A percentile compares a stretch with the other conserved stretches of the same genome.
These are phyloP conservation scores for Antennarius striatus DNA, from an alignment of 2,113 vertebrate species.

Conservation along the genomic window DNA sequence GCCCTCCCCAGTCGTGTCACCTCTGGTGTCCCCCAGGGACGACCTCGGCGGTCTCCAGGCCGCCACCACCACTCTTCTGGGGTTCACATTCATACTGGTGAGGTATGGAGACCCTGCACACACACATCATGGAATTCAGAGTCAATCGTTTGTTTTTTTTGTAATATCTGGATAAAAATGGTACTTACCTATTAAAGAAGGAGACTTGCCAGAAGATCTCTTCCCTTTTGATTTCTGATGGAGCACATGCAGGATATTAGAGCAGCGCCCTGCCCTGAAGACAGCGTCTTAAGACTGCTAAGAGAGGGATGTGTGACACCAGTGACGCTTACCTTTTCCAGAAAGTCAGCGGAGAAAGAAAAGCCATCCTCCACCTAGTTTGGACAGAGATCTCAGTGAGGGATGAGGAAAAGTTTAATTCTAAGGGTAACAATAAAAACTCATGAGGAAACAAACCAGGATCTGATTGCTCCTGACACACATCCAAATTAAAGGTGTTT, in stretches of 20 bases:
- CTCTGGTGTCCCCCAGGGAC: constrained; percentile 70
- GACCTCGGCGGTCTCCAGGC: constrained; percentile 81
- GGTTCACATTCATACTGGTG: constrained; percentile 79
- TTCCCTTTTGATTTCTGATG: constrained; percentile 81
- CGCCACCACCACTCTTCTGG: constrained; percentile 75
- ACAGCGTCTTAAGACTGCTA: too few relatives aligned
- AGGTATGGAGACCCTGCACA: constrained; percentile 88
- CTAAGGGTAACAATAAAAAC: not conserved
- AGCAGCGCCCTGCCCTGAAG: not conserved
- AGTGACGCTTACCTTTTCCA: constrained; percentile 79
- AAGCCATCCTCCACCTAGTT: constrained; percentile 82
- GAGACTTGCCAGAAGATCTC: constrained; percentile 79
- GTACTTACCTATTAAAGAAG: constrained; percentile 85
- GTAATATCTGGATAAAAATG: not conserved
- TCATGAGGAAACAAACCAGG: too few relatives aligned
- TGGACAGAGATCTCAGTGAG: constrained; percentile 18
- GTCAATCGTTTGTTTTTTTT: too few relatives aligned
- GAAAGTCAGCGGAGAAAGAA: constrained; percentile 79
- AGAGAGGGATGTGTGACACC: too few relatives aligned
- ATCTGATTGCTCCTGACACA: not conserved
- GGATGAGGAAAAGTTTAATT: not conserved
- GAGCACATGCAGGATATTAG: constrained; percentile 26
- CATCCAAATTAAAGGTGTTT: not conserved
- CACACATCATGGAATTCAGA: not conserved
- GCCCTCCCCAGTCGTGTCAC: constrained; percentile 56